Conservation (phyloP, 2,113 vertebrate genomes). For the Baryphthengus martii region DNA sequence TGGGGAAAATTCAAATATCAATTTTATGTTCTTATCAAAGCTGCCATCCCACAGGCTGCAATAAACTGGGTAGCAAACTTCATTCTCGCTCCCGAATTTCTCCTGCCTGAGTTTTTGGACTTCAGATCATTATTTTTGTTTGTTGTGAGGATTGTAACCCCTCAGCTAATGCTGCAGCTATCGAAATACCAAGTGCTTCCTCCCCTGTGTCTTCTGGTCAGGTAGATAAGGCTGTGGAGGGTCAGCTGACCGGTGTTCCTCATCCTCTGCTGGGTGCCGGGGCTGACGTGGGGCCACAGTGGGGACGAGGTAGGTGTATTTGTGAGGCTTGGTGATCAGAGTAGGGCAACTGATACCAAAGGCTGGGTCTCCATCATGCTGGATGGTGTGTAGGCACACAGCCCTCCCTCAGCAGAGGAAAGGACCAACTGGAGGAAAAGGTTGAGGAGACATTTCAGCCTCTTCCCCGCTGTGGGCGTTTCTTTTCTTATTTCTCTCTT, state of each 20-base stretch:
- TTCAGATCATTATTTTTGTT: neutral
- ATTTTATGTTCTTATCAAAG: slow-evolving; percentile 47
- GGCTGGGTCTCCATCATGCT: fast-evolving
- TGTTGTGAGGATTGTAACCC: neutral
- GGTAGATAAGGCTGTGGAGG: neutral
- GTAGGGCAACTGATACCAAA: neutral
- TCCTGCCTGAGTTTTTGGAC: neutral
- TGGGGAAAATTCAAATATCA: slow-evolving; percentile 61
- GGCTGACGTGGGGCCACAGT: fast-evolving
- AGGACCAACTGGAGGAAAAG: fast-evolving
- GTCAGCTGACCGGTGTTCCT: fast-evolving
- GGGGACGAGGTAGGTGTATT: fast-evolving
- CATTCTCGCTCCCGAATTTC: neutral
- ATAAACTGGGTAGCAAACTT: slow-evolving; percentile 9
- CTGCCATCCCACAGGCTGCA: neutral
- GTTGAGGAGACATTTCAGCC: neutral
- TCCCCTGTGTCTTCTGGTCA: fast-evolving
- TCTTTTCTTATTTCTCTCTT: neutral
- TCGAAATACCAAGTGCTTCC: fast-evolving
- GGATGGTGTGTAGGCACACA: neutral
- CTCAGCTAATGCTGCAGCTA: neutral
- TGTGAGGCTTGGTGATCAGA: fast-evolving
- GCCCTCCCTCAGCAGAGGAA: neutral
- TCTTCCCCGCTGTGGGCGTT: neutral
- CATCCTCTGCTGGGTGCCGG: neutral